Conservation (phyloP, 1,140 invertebrate genomes). For the Formica selysi region DNA sequence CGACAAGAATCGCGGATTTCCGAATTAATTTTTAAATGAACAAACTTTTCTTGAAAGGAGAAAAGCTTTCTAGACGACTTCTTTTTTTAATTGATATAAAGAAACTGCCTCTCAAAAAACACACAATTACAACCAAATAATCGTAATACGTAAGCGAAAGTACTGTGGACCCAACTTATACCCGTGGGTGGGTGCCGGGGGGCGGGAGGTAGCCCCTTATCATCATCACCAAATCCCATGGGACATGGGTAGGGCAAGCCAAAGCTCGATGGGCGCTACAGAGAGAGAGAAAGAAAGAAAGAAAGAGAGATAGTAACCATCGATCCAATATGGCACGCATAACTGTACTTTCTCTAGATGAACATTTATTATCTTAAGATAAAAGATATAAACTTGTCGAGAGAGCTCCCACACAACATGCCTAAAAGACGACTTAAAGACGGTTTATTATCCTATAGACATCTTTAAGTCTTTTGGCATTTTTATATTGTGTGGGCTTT, state of each 20-base stretch:
- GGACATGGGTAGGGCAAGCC: slow-evolving; percentile 85
- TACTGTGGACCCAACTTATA: slow-evolving; percentile 86
- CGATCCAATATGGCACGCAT: slow-evolving; percentile 77
- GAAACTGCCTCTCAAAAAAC: slow-evolving; percentile 72
- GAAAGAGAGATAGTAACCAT: slow-evolving; percentile 77
- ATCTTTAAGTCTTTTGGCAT: no score
- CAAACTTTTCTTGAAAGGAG: background rate
- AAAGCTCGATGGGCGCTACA: slow-evolving; percentile 83
- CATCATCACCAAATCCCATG: slow-evolving; percentile 84
- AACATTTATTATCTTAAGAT: slow-evolving; percentile 1
- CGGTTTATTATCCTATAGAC: no score
- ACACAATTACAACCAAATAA: slow-evolving; percentile 75
- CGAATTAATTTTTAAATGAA: background rate
- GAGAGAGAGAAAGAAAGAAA: slow-evolving; percentile 62
- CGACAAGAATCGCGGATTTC: background rate
- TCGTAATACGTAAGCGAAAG: slow-evolving; percentile 84
- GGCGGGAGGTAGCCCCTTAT: slow-evolving; percentile 85
- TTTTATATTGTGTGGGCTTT: background rate
- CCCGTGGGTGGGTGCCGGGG: slow-evolving; percentile 85
- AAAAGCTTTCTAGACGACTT: slow-evolving; percentile 1
- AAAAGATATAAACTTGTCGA: background rate
- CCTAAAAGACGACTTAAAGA: no score
- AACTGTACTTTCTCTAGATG: slow-evolving; percentile 74
- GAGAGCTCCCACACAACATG: no score
- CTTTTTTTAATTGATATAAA: slow-evolving; percentile 46